Evolutionary conservation across 2,797 vertebrate species (phyloP).

Genomic region (Neoniphon sammara): DNA sequence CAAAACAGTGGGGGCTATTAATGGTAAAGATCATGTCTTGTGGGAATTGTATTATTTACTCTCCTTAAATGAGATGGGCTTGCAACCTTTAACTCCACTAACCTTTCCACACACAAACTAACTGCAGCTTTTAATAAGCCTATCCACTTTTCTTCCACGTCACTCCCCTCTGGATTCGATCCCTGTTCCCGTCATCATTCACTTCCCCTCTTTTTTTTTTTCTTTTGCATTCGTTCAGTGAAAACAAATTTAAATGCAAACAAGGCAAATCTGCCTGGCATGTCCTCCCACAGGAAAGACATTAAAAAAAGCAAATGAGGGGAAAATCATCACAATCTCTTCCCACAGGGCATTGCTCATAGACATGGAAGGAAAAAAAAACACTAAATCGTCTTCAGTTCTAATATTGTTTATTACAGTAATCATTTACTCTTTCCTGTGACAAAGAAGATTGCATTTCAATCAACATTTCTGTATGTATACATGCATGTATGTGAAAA

Average conservation of each 20-base stretch:
- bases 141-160: constrained; percentile 46
- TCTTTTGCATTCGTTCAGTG: constrained; percentile 28
- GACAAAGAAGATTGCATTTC: constrained; percentile 45
- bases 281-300: constrained; percentile 65
- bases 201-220: constrained; percentile 18
- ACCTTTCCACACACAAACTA: neutral
- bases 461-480: constrained; percentile 30
- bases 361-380: constrained; percentile 18
- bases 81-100: constrained; percentile 13
- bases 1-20: constrained; percentile 23
- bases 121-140: constrained; percentile 36
- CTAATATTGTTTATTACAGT: constrained; percentile 53
- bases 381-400: constrained; percentile 35
- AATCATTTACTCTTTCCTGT: constrained; percentile 30
- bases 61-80: constrained; percentile 28
- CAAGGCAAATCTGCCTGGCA: constrained; percentile 61
- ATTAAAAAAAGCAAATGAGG: constrained; percentile 60
- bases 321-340: constrained; percentile 55
- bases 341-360: constrained; percentile 26
- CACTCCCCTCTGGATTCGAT: constrained; percentile 47
- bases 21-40: constrained; percentile 37
- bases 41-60: constrained; percentile 38
- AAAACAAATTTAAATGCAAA: constrained; percentile 75
- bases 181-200: constrained; percentile 47
- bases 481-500: constrained; percentile 39